Evolutionary conservation across 2,113 vertebrate genomes (phyloP).

Genomic region (Atractosteus spatula): DNA sequence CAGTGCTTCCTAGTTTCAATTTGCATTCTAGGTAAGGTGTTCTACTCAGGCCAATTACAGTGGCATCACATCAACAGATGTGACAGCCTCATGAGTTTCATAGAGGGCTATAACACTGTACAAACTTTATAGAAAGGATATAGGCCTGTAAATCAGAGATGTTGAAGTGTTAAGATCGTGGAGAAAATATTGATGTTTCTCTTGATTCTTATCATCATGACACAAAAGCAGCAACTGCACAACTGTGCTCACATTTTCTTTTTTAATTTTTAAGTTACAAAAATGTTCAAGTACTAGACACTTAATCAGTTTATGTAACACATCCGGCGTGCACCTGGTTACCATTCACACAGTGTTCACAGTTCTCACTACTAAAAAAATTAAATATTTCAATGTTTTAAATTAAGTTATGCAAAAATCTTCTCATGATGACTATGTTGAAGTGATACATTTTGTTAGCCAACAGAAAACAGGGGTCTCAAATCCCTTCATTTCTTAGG

Average conservation of each 20-base stretch:
- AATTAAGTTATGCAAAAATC: background rate
- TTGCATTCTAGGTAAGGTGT: background rate
- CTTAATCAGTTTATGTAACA: too few relatives aligned
- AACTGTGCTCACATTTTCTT: background rate
- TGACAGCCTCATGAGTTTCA: constrained; percentile 10
- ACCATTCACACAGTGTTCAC: background rate
- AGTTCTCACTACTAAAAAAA: background rate
- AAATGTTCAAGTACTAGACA: too few relatives aligned
- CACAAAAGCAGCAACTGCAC: background rate
- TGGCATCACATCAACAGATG: background rate
- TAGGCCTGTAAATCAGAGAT: background rate
- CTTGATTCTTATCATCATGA: background rate
- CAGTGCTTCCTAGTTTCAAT: background rate
- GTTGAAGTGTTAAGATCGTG: background rate
- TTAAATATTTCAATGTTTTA: background rate
- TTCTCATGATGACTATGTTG: background rate
- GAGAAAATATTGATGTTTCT: background rate
- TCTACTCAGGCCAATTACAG: constrained; percentile 14
- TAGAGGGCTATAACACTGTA: background rate
- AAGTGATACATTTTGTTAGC: background rate
- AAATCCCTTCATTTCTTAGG: background rate
- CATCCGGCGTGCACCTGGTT: too few relatives aligned
- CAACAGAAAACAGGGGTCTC: background rate
- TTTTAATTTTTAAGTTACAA: background rate
- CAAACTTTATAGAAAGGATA: background rate